phyloP scores from a whole-genome alignment of 2,797 vertebrate species.

The Alfaro cultratus region DNA sequence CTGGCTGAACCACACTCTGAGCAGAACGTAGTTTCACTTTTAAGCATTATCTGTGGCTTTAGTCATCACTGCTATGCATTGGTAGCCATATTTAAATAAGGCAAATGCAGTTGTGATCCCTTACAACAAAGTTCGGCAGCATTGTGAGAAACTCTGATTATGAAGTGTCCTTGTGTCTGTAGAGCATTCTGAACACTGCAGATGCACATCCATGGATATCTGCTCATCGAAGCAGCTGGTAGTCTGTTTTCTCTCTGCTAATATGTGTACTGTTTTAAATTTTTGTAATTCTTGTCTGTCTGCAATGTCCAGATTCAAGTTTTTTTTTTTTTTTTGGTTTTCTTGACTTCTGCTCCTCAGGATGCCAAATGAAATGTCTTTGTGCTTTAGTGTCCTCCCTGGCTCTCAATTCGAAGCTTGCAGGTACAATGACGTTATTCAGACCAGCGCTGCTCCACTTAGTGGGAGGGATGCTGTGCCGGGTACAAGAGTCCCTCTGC shows the following conservation, averaged over 20 bases:
- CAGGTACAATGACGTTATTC: neutral
- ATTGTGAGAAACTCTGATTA: conserved; percentile 28
- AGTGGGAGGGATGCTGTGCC: neutral
- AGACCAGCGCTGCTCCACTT: neutral
- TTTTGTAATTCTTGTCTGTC: neutral
- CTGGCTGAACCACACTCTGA: neutral
- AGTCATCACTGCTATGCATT: neutral
- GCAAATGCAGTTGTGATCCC: conserved; percentile 17
- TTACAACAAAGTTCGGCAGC: conserved; percentile 3
- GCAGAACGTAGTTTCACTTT: conserved; percentile 12
- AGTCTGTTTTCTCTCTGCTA: neutral
- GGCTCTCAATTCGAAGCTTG: neutral
- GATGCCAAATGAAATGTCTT: neutral
- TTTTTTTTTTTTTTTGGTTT: neutral
- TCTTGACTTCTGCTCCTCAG: neutral
- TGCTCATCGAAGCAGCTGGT: neutral
- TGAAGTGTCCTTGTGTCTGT: conserved; percentile 5
- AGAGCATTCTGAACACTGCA: conserved; percentile 5
- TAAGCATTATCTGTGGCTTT: neutral
- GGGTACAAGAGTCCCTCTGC: neutral
- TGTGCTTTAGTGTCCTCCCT: neutral
- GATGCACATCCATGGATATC: neutral
- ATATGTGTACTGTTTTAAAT: neutral
- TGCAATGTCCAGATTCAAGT: neutral
- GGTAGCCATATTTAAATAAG: conserved; percentile 6